Evolutionary conservation across 2,113 vertebrate genomes (phyloP).

Genomic region (Zapornia atra): DNA sequence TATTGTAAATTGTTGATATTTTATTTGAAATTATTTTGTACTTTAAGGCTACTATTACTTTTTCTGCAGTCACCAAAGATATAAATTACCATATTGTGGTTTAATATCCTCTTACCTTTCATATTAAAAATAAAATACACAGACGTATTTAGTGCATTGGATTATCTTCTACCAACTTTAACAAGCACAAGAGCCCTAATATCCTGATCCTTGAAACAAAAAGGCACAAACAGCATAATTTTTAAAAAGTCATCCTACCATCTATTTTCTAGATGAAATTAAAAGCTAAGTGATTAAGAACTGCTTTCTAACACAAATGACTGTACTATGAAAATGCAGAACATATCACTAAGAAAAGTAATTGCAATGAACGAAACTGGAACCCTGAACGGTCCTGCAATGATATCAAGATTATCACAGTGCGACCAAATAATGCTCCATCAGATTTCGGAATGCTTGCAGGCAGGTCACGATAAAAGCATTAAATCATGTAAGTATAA

Average conservation of each 20-base stretch:
- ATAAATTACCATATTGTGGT: not conserved
- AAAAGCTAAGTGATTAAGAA: not conserved
- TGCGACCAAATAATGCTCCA: not conserved
- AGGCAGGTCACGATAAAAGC: not conserved
- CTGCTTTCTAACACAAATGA: slow-evolving; percentile 10
- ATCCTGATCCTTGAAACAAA: not conserved
- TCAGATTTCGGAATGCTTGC: not conserved
- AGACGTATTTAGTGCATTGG: not conserved
- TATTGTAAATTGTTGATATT: not conserved
- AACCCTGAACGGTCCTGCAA: not conserved
- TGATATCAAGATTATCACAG: not conserved
- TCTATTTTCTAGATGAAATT: not conserved
- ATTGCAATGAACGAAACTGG: not conserved
- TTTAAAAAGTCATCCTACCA: not conserved
- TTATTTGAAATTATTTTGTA: not conserved
- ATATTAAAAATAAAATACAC: not conserved
- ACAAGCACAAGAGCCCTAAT: not conserved
- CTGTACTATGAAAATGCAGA: not conserved
- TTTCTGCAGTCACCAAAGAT: not conserved
- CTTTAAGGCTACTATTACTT: not conserved
- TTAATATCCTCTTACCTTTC: not conserved
- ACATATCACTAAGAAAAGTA: not conserved
- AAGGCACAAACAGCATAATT: not conserved
- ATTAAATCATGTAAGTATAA: not conserved
- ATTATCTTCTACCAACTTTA: not conserved